Evolutionary conservation across 2,113 vertebrate genomes (phyloP).

Genomic region (Notiomystis cincta): DNA sequence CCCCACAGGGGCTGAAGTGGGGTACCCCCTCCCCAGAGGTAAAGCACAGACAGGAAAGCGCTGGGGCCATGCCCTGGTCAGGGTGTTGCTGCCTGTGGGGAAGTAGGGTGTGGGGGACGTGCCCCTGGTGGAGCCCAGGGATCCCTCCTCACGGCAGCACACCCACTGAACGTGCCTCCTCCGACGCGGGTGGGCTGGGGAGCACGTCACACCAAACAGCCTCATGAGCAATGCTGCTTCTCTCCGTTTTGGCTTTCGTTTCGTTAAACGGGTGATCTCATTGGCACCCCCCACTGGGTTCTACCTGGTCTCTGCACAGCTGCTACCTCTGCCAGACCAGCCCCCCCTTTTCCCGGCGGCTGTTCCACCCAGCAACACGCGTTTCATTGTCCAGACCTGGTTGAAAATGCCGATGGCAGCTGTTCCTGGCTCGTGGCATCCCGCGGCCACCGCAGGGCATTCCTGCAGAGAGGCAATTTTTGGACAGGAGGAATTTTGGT

Average conservation of each 20-base stretch:
- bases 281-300: neutral
- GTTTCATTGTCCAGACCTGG: rapidly evolving
- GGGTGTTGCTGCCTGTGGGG: neutral
- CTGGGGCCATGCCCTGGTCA: neutral
- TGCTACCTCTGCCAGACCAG: neutral
- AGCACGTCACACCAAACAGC: neutral
- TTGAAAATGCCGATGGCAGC: neutral
- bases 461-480: neutral
- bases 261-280: neutral
- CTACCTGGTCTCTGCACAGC: neutral
- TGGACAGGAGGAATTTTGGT: neutral
- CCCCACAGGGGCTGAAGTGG: neutral
- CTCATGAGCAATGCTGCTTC: slow-evolving; percentile 3
- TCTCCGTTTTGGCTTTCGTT: neutral
- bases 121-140: rapidly evolving
- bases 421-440: neutral
- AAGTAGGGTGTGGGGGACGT: neutral
- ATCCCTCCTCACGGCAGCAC: neutral
- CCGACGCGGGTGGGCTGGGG: neutral
- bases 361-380: rapidly evolving
- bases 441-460: rapidly evolving
- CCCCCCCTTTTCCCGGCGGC: neutral
- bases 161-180: neutral
- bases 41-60: neutral
- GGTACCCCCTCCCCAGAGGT: neutral